Conservation (phyloP, 2,888 invertebrate genomes). For the Danaus chrysippus region DNA sequence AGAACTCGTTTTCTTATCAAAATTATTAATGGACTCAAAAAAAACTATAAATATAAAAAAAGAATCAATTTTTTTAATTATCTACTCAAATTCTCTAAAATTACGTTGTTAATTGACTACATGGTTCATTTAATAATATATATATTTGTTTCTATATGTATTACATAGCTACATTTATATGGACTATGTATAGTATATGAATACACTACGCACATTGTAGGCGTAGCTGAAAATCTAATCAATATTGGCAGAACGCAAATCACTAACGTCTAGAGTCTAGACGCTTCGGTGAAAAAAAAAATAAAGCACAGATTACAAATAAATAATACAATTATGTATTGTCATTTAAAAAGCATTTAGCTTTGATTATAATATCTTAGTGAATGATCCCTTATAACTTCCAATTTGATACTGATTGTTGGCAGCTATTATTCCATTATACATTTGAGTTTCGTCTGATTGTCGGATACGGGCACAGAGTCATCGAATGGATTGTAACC, state of each 20-base stretch:
- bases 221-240: too few relatives aligned
- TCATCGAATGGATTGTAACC: constrained; percentile 25
- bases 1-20: background rate
- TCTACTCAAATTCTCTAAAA: too few relatives aligned
- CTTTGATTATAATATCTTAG: constrained; percentile 9
- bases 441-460: constrained; percentile 29
- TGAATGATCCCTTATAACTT: constrained; percentile 28
- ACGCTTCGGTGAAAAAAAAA: background rate
- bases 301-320: background rate
- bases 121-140: too few relatives aligned
- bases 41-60: too few relatives aligned
- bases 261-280: too few relatives aligned
- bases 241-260: too few relatives aligned
- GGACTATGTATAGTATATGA: too few relatives aligned
- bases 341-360: background rate
- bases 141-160: too few relatives aligned
- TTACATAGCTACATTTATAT: too few relatives aligned
- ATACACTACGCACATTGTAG: too few relatives aligned
- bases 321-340: constrained; percentile 4
- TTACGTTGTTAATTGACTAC: too few relatives aligned
- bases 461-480: constrained; percentile 29
- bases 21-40: background rate
- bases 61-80: too few relatives aligned
- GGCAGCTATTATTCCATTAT: constrained; percentile 31
- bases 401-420: constrained; percentile 29